Conservation (phyloP, 53 echinoderm and acorn worm genomes). For the Patiria pectinifera region DNA sequence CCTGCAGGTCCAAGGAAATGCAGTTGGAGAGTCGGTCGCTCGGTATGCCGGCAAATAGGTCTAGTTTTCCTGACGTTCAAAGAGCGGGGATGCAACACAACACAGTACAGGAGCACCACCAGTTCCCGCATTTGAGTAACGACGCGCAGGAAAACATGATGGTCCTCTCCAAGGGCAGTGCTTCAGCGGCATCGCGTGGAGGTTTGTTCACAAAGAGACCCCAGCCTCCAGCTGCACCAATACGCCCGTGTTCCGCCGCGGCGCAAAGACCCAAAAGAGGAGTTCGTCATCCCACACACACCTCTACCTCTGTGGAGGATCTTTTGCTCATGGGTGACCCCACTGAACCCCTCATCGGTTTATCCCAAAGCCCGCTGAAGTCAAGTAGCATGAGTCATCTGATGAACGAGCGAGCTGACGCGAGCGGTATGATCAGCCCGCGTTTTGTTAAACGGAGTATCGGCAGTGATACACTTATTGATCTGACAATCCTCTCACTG, state of each 20-base stretch:
- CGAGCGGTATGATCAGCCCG: neutral
- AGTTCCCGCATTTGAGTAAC: neutral
- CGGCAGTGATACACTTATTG: neutral
- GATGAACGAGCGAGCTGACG: neutral
- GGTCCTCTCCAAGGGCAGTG: neutral
- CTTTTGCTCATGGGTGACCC: conserved; percentile 25
- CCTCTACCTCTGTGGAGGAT: conserved; percentile 64
- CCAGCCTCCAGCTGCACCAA: conserved; percentile 1
- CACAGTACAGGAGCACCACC: neutral
- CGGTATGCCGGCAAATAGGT: neutral
- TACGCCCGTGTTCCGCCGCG: conserved; percentile 30
- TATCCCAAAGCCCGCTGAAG: neutral
- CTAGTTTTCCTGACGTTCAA: neutral
- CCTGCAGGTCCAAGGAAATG: neutral
- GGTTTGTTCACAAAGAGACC: conserved; percentile 23
- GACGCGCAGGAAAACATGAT: neutral
- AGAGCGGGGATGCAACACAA: neutral
- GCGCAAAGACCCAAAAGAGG: conserved; percentile 55
- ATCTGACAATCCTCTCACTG: neutral
- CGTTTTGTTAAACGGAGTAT: neutral
- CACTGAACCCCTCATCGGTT: neutral
- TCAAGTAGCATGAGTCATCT: conserved; percentile 33
- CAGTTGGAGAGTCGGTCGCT: neutral
- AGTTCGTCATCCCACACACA: conserved; percentile 21
- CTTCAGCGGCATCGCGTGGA: neutral